Evolutionary conservation across 1,140 invertebrate genomes (phyloP).

Genomic region (Drosophila yakuba): DNA sequence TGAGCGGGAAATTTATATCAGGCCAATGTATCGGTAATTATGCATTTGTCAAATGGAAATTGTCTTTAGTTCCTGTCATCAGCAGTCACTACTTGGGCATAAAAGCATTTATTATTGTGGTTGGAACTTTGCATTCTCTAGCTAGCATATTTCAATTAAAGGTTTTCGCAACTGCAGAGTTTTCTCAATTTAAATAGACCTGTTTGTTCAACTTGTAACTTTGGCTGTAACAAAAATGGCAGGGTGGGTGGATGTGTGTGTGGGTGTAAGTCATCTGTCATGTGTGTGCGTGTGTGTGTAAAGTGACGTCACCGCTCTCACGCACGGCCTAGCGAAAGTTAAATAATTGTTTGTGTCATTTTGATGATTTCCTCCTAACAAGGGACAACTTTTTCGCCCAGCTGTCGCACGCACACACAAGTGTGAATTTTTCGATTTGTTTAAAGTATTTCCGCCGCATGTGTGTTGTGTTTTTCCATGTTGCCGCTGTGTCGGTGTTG

Average conservation of each 20-base stretch:
- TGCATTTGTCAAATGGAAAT: constrained; percentile 3
- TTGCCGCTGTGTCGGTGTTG: not conserved
- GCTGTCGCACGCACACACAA: constrained; percentile 59
- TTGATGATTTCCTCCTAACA: constrained; percentile 79
- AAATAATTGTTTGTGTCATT: constrained; percentile 83
- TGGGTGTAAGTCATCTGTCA: constrained; percentile 43
- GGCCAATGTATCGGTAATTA: not conserved
- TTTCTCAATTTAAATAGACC: not conserved
- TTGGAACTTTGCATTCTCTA: no score
- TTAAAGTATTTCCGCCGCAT: constrained; percentile 67
- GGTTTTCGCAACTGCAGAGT: not conserved
- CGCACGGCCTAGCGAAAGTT: constrained; percentile 76
- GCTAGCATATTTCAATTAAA: no score
- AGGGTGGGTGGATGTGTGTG: not conserved
- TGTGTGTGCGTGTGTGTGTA: constrained; percentile 9
- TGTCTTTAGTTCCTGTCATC: not conserved
- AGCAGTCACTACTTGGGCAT: no score
- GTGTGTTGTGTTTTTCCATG: constrained; percentile 39
- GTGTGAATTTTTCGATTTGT: constrained; percentile 64
- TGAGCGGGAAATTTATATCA: not conserved
- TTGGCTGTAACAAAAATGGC: constrained; percentile 45
- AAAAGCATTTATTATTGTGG: no score
- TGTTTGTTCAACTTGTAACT: constrained; percentile 51
- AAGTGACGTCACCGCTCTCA: constrained; percentile 66
- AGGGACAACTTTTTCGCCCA: constrained; percentile 72